Evolutionary conservation across 2,888 invertebrate genomes (phyloP), one percentile per base, ranked within the genome.

Genomic region (Clistopyga incitator): DNA sequence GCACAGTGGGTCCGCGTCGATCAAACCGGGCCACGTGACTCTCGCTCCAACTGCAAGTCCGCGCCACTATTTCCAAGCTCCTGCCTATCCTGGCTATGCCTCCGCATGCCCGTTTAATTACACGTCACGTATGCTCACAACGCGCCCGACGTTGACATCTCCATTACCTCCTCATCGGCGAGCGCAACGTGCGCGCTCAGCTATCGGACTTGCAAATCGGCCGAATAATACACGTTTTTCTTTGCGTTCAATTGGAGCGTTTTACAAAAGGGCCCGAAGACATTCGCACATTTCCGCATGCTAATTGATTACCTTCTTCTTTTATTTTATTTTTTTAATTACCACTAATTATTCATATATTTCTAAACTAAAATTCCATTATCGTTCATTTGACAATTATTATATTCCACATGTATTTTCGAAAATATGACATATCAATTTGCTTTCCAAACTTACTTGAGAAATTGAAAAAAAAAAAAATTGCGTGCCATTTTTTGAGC

Each of bases 21-120:
- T 88, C 87, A 81, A 85, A 82, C 67, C 45, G 87, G 86, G 89
- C 85, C 92, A 92, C 92, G 92, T 90, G 92, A 92, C 91, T 89
- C 87, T 64, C n/a, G 45, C 54, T 59, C 64, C 38, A 59, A 20
- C 61, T n/a, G 18, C 8, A 29, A 10, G n/a, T 61, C 29, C 25
- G 20, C 71, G 56, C 25, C 29, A 38, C 56, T 45, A 20, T 38
- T 42, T 38, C 10, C 42, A 64, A n/a, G 61, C 42, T 54, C 38
- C 59, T 61, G 59, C 68, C 59, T 18, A 61, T 65, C 10, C 67
- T 77, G 56, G 45, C 20, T 77, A 77, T 71, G 83, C 83, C 54
- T 64, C 83, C 87, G 88, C 87, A 89, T 89, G 88, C 88, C 88
- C 89, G 88, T 92, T 92, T 92, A 93, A 93, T 93, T 92, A 92